A percentile compares a stretch with the other conserved stretches of the same genome.
These are phyloP conservation scores for Catharus fuscescens DNA, from an alignment of 2,113 vertebrate genomes.

Conservation along the genomic window DNA sequence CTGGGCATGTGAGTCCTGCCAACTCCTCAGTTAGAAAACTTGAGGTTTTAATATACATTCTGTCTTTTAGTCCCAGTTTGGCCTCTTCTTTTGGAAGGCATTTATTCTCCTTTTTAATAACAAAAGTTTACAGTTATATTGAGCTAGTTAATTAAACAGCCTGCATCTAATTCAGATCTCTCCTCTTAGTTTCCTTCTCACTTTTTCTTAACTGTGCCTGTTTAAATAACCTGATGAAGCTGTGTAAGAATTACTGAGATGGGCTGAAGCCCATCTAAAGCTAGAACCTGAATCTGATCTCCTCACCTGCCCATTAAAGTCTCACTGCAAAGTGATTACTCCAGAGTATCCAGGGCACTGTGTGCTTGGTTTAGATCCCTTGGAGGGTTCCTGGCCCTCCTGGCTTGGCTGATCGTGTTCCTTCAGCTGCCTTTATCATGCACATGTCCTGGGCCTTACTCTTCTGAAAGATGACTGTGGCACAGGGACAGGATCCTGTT, in stretches of 20 bases:
- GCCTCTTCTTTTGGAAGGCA: neutral
- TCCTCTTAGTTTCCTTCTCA: neutral
- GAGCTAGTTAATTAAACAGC: neutral
- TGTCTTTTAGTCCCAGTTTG: neutral
- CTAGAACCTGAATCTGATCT: neutral
- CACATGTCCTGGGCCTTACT: neutral
- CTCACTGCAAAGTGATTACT: neutral
- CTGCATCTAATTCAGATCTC: neutral
- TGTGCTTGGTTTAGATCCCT: neutral
- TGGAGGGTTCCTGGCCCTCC: neutral
- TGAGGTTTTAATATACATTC: conserved; percentile 26
- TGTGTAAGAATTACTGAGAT: neutral
- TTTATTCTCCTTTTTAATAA: neutral
- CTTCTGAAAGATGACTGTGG: neutral
- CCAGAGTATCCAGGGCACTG: neutral
- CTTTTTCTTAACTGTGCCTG: neutral
- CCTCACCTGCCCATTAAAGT: neutral
- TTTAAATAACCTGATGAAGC: neutral
- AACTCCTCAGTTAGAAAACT: conserved; percentile 1
- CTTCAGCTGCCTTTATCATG: neutral
- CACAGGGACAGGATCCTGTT: neutral
- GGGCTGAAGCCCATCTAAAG: neutral
- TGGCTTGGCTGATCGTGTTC: neutral
- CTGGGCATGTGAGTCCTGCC: conserved; percentile 7
- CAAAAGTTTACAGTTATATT: neutral